A percentile compares a stretch with the other conserved stretches of the same genome.
These are phyloP conservation scores for Drosophila neonasuta DNA, from an alignment of 2,888 invertebrate species.

Conservation along the genomic window DNA sequence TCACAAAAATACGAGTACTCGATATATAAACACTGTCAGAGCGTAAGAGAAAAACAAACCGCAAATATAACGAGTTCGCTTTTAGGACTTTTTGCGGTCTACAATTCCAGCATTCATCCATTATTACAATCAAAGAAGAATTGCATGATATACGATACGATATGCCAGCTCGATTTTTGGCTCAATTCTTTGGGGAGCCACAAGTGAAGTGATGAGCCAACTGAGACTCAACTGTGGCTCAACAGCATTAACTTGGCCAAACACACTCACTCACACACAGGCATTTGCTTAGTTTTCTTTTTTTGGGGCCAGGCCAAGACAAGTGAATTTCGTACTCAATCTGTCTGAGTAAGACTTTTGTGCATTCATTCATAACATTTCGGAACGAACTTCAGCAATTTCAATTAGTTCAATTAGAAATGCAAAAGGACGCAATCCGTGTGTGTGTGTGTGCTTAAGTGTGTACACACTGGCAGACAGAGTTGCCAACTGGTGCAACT, in stretches of 20 bases:
- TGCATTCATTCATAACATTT: conserved; percentile 28
- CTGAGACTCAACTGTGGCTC: conserved; percentile 23
- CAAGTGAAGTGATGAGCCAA: conserved; percentile 33
- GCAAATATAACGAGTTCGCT: conserved; percentile 28
- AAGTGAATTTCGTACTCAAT: conserved; percentile 12
- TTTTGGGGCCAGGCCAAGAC: conserved; percentile 4
- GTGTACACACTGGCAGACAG: conserved; percentile 13
- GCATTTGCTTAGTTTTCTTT: background rate
- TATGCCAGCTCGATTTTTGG: conserved; percentile 10
- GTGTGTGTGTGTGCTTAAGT: conserved; percentile 8
- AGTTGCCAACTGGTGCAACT: background rate
- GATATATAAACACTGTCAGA: too few species aligned
- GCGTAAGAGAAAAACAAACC: conserved; percentile 7
- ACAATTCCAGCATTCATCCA: conserved; percentile 13
- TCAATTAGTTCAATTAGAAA: conserved; percentile 70
- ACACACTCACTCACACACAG: background rate
- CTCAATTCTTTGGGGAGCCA: conserved; percentile 11
- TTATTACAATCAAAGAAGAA: conserved; percentile 50
- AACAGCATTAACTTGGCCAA: conserved; percentile 27
- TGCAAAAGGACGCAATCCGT: conserved; percentile 32
- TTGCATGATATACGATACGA: conserved; percentile 41
- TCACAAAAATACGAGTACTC: background rate
- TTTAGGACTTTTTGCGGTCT: conserved; percentile 12
- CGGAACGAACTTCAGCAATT: conserved; percentile 28
- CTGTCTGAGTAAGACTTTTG: conserved; percentile 10